A percentile compares a stretch with the other conserved stretches of the same genome.
Evolutionary conservation across 2,888 invertebrate species (phyloP).

Genomic region (Sinelater perroti): DNA sequence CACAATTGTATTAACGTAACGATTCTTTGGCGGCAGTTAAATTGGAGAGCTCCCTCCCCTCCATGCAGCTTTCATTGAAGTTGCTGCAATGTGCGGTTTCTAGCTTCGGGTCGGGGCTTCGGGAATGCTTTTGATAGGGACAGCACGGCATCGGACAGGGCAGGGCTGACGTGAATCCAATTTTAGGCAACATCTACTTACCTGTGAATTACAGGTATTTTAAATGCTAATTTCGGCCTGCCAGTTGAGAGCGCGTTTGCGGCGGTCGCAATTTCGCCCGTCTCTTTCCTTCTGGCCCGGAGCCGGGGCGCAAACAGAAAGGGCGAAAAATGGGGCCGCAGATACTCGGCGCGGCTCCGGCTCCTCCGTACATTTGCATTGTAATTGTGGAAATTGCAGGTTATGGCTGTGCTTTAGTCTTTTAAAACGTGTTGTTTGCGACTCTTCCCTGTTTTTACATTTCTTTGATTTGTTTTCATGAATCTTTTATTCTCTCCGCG

Average conservation of each 20-base stretch:
- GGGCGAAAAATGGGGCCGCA: background rate
- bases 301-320: background rate
- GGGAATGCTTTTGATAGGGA: too few relatives aligned
- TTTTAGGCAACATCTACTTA: slow-evolving; percentile 34
- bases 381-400: slow-evolving; percentile 37
- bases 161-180: slow-evolving; percentile 30
- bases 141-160: too few relatives aligned
- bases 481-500: slow-evolving; percentile 24
- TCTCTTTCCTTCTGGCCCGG: slow-evolving; percentile 6
- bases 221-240: slow-evolving; percentile 39
- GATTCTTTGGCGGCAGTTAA: too few relatives aligned
- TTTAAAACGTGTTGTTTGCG: slow-evolving; percentile 34
- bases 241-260: slow-evolving; percentile 38
- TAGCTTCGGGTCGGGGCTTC: too few relatives aligned
- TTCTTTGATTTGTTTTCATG: slow-evolving; percentile 36
- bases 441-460: slow-evolving; percentile 34
- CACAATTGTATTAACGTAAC: too few relatives aligned
- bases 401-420: slow-evolving; percentile 34
- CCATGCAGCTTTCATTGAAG: too few relatives aligned
- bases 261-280: slow-evolving; percentile 16
- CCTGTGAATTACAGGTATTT: slow-evolving; percentile 42
- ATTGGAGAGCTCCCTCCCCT: too few relatives aligned
- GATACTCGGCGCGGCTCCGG: slow-evolving; percentile 28
- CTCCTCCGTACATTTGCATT: slow-evolving; percentile 35
- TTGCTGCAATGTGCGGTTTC: too few relatives aligned